These are phyloP conservation scores for Sinonovacula constricta DNA, from an alignment of 1,140 invertebrate species.

Conservation along the genomic window DNA sequence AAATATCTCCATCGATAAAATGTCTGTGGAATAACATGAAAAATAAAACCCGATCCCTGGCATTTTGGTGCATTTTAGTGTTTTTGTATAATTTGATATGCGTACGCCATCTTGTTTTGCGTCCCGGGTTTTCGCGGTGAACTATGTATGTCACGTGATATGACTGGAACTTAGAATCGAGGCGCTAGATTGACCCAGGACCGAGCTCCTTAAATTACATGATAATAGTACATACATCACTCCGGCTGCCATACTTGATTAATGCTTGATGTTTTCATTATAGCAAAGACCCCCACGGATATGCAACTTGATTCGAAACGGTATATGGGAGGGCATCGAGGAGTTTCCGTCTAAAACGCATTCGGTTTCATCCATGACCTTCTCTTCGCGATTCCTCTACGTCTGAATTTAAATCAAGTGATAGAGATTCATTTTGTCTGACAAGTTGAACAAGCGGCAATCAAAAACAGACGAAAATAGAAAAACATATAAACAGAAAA, in stretches of 20 bases:
- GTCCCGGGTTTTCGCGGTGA: constrained; percentile 1
- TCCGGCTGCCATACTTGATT: constrained; percentile 49
- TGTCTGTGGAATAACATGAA: constrained; percentile 37
- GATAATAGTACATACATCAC: constrained; percentile 49
- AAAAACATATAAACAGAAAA: background rate
- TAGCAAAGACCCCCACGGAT: constrained; percentile 15
- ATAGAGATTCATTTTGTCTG: no score
- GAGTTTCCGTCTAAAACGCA: no score
- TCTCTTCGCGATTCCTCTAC: no score
- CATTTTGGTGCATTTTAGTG: constrained; percentile 39
- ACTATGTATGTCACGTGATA: constrained; percentile 27
- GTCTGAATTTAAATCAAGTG: no score
- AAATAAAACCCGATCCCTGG: constrained; percentile 24
- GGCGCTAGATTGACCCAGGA: constrained; percentile 28
- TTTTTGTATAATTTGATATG: constrained; percentile 30
- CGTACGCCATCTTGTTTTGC: constrained; percentile 36
- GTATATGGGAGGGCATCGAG: no score
- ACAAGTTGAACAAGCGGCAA: no score
- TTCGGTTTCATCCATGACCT: no score
- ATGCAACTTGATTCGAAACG: background rate
- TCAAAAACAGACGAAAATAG: no score
- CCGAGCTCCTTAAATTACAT: constrained; percentile 30
- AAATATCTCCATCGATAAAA: constrained; percentile 50
- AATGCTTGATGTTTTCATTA: constrained; percentile 56
- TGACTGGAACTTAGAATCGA: constrained; percentile 17